Conservation (phyloP, 53 echinoderm and acorn worm genomes). For the Holothuria leucospilota region DNA sequence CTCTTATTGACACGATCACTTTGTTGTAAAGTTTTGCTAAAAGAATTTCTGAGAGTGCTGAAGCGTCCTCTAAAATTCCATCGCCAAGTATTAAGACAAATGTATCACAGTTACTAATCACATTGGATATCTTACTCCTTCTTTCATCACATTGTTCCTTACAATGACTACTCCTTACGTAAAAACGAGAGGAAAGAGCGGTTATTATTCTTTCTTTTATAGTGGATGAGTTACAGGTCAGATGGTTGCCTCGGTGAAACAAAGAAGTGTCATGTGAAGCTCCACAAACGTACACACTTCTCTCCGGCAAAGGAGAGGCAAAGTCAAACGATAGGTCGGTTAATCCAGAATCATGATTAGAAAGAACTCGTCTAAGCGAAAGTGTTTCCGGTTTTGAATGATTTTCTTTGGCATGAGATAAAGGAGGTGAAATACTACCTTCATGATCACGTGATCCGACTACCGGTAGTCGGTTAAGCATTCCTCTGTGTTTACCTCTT, state of each 20-base stretch:
- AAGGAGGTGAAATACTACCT: constrained; percentile 29
- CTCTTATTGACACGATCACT: constrained; percentile 22
- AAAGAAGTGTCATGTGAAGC: background rate
- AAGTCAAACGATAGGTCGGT: constrained; percentile 42
- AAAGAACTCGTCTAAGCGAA: background rate
- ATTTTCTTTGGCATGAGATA: constrained; percentile 28
- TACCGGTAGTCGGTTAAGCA: constrained; percentile 23
- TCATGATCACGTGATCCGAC: constrained; percentile 42
- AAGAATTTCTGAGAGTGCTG: constrained; percentile 5
- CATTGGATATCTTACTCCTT: background rate
- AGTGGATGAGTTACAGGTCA: constrained; percentile 18
- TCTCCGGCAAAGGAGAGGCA: constrained; percentile 22
- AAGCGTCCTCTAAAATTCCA: constrained; percentile 18
- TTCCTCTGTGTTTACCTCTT: background rate
- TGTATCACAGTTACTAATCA: constrained; percentile 3
- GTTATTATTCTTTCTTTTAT: constrained; percentile 16
- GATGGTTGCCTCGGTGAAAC: constrained; percentile 14
- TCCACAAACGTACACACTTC: constrained; percentile 36
- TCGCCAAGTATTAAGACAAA: constrained; percentile 27
- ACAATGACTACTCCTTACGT: constrained; percentile 29
- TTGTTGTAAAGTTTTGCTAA: constrained; percentile 7
- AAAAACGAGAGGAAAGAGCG: constrained; percentile 20
- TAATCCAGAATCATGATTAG: constrained; percentile 45
- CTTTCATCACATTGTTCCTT: constrained; percentile 13
- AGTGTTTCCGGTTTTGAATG: background rate